Conservation (phyloP, 1,140 invertebrate genomes). For the Carcinoscorpius rotundicauda region DNA sequence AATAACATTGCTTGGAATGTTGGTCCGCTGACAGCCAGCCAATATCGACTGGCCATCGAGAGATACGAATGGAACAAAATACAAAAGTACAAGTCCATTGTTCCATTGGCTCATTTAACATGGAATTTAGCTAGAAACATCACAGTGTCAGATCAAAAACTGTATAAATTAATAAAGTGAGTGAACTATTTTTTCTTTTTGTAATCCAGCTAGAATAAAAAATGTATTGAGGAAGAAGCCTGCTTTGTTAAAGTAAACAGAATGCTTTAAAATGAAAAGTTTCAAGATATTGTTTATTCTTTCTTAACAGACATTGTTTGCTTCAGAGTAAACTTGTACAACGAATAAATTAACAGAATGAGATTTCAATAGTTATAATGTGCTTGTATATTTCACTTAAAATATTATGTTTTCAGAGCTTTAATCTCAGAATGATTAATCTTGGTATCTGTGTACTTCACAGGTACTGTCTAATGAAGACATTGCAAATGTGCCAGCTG, state of each 20-base stretch:
- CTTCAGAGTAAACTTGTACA: no score
- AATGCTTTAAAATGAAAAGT: neutral
- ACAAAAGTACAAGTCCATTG: slow-evolving; percentile 93
- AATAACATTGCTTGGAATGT: slow-evolving; percentile 99
- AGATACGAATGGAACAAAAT: slow-evolving; percentile 99
- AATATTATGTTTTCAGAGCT: no score
- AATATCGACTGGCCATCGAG: slow-evolving; percentile 87
- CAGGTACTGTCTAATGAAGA: slow-evolving; percentile 68
- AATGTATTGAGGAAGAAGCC: no score
- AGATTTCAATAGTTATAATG: no score
- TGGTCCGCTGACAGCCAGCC: slow-evolving; percentile 83
- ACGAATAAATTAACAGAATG: no score
- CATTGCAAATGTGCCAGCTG: slow-evolving; percentile 69
- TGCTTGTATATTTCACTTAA: no score
- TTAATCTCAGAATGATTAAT: no score
- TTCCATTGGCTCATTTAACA: slow-evolving; percentile 95
- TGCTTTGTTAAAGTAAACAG: no score
- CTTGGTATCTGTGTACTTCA: slow-evolving; percentile 9
- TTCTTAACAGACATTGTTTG: no score
- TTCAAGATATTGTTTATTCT: no score
- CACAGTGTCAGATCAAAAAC: slow-evolving; percentile 50
- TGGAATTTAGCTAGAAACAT: slow-evolving; percentile 98
- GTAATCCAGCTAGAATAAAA: no score
- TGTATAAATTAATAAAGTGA: slow-evolving; percentile 26
- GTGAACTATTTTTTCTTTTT: neutral